phyloP scores from a whole-genome alignment of 2,113 vertebrate species.

The Loxodonta africana region DNA sequence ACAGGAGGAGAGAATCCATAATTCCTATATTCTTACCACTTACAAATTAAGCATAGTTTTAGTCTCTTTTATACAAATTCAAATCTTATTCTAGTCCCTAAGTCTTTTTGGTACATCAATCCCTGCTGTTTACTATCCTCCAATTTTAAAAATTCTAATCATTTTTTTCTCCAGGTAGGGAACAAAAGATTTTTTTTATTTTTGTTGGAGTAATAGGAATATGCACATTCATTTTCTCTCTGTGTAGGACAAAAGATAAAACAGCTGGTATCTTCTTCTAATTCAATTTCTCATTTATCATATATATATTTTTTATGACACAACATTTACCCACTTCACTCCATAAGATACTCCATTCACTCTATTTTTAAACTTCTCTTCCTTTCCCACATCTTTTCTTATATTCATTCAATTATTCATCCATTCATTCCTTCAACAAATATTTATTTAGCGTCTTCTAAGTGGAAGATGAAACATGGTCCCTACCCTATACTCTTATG shows the following conservation, averaged over 20 bases:
- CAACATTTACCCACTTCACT: background rate
- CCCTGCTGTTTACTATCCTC: background rate
- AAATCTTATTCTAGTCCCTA: background rate
- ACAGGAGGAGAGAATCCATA: background rate
- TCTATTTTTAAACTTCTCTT: constrained; percentile 3
- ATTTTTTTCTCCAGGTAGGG: background rate
- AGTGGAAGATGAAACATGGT: background rate
- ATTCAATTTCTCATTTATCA: background rate
- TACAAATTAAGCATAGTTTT: background rate
- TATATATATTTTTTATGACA: background rate
- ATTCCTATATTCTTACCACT: background rate
- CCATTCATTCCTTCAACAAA: background rate
- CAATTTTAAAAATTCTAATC: background rate
- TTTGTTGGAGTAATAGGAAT: constrained; percentile 22
- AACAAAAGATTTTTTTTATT: background rate
- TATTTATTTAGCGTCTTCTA: background rate
- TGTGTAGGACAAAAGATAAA: background rate
- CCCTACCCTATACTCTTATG: background rate
- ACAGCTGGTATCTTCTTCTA: constrained; percentile 14
- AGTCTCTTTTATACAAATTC: background rate
- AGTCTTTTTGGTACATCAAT: background rate
- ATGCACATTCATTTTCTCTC: constrained; percentile 6
- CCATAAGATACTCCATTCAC: background rate
- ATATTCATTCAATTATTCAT: constrained; percentile 6
- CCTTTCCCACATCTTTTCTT: background rate